Percentiles rank a stretch among this genome's conserved stretches.
Evolutionary conservation across 2,113 vertebrate genomes (phyloP).

Genomic region (Oncorhynchus keta): DNA sequence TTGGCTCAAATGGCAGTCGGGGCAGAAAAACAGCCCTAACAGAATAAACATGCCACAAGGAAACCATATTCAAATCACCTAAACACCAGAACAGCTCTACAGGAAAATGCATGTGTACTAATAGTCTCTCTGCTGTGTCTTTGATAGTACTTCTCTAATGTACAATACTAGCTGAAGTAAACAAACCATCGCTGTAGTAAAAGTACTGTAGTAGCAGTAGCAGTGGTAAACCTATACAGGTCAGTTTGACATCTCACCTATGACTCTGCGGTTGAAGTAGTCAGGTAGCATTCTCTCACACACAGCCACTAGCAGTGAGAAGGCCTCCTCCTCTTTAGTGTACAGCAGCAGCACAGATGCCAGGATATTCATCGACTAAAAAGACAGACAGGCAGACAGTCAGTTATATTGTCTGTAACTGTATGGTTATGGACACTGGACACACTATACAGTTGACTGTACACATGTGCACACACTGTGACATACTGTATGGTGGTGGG

Average conservation of each 20-base stretch:
- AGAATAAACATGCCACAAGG: not conserved
- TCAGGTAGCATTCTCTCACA: constrained; percentile 97
- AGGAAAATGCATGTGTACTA: no score
- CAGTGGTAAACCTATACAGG: no score
- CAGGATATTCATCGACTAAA: constrained; percentile 97
- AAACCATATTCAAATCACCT: not conserved
- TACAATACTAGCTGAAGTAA: no score
- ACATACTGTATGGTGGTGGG: not conserved
- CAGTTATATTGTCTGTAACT: no score
- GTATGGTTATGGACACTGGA: no score
- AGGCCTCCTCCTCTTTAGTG: constrained; percentile 93
- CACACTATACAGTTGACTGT: no score
- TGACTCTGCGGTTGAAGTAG: constrained; percentile 95
- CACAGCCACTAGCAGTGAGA: constrained; percentile 94
- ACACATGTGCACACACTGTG: not conserved
- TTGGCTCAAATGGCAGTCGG: not conserved
- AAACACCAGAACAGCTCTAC: not conserved
- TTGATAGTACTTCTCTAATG: no score
- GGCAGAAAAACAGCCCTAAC: not conserved
- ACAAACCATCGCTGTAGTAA: no score
- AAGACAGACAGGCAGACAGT: constrained; percentile 3
- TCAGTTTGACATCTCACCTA: constrained; percentile 75
- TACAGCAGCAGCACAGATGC: constrained; percentile 92
- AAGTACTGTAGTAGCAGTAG: no score
- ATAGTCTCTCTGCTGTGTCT: no score